A percentile compares a stretch with the other conserved stretches of the same genome.
Evolutionary conservation across 2,797 vertebrate species (phyloP).

Genomic region (Molossus molossus): DNA sequence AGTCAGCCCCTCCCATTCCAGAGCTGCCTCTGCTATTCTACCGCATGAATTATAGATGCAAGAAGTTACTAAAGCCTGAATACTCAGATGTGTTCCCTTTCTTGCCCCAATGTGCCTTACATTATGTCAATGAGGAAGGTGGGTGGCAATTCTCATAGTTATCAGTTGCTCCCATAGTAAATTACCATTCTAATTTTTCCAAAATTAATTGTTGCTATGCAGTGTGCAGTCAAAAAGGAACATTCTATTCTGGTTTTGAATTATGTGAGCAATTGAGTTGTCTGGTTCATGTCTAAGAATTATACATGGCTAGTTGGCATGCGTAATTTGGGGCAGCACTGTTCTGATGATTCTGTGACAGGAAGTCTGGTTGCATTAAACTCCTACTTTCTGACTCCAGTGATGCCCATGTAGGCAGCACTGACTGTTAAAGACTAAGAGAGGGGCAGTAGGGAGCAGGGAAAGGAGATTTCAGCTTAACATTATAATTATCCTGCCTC

Average conservation of each 20-base stretch:
- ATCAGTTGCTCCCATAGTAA: slow-evolving; percentile 36
- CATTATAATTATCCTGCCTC: neutral
- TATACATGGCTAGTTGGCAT: neutral
- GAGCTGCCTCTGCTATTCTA: slow-evolving; percentile 34
- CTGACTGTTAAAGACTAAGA: neutral
- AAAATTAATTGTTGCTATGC: slow-evolving; percentile 42
- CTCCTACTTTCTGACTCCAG: neutral
- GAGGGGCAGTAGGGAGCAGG: neutral
- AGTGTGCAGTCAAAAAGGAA: slow-evolving; percentile 51
- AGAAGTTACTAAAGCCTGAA: slow-evolving; percentile 59
- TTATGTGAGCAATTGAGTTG: slow-evolving; percentile 45
- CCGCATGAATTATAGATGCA: slow-evolving; percentile 72
- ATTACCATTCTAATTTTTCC: slow-evolving; percentile 48
- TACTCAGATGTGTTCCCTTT: slow-evolving; percentile 41
- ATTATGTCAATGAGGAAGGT: slow-evolving; percentile 45
- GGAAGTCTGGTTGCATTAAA: slow-evolving; percentile 40
- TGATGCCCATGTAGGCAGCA: neutral
- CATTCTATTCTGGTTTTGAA: slow-evolving; percentile 43
- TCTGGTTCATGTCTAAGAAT: slow-evolving; percentile 52
- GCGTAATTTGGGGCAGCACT: slow-evolving; percentile 36
- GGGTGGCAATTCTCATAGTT: neutral
- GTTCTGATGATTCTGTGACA: slow-evolving; percentile 43
- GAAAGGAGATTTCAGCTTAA: slow-evolving; percentile 28
- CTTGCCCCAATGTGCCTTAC: slow-evolving; percentile 18
- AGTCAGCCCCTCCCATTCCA: slow-evolving; percentile 43